Percentiles rank a stretch among this genome's conserved stretches.
Evolutionary conservation across 1,140 invertebrate genomes (phyloP).

Genomic region (Macrobrachium nipponense): DNA sequence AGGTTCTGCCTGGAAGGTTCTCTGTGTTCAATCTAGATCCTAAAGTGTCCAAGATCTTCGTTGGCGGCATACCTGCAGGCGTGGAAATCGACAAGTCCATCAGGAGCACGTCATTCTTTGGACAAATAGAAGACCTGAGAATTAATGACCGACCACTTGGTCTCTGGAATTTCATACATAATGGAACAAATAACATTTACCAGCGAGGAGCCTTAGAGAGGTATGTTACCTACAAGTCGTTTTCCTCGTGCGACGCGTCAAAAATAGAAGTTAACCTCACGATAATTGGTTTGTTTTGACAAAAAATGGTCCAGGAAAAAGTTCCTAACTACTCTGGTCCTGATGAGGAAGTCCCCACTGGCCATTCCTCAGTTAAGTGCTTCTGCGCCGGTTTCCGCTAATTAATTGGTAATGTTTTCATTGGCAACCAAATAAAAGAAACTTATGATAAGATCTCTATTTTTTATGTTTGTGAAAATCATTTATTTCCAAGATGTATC

Average conservation of each 20-base stretch:
- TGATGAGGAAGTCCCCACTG: too few relatives aligned
- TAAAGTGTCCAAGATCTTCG: conserved; percentile 67
- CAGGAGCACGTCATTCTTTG: conserved; percentile 84
- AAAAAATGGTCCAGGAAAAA: too few relatives aligned
- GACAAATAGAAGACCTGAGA: conserved; percentile 89
- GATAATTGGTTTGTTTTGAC: too few relatives aligned
- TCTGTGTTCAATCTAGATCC: conserved; percentile 88
- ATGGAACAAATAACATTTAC: conserved; percentile 78
- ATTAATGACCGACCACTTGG: conserved; percentile 91
- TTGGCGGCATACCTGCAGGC: conserved; percentile 57
- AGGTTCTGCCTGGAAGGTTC: conserved; percentile 75
- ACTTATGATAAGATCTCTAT: too few relatives aligned
- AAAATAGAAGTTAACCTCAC: too few relatives aligned
- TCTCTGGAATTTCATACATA: conserved; percentile 89
- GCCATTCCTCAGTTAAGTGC: too few relatives aligned
- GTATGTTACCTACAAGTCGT: conserved; percentile 67
- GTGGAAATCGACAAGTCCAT: conserved; percentile 67
- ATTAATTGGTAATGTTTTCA: too few relatives aligned
- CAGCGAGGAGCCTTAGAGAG: conserved; percentile 77
- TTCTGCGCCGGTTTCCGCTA: too few relatives aligned
- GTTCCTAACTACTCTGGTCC: too few relatives aligned
- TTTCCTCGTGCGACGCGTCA: neutral
- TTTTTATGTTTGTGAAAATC: too few relatives aligned
- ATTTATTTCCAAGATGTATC: too few relatives aligned
- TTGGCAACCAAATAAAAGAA: too few relatives aligned